Evolutionary conservation across 1,140 invertebrate genomes (phyloP).

Genomic region (Psix sp.): DNA sequence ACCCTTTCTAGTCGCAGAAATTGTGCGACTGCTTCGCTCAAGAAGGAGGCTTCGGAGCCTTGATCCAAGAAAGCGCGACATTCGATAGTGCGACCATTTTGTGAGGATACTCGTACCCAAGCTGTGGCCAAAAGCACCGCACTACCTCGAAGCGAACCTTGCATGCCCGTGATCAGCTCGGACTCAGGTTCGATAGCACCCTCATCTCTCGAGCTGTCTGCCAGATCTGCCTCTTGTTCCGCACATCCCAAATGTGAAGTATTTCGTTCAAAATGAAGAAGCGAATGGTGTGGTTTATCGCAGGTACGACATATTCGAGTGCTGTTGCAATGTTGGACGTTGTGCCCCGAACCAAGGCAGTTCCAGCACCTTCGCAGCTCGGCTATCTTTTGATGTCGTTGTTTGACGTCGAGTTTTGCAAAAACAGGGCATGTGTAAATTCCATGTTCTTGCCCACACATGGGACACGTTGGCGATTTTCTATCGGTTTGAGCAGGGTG

Average conservation of each 20-base stretch:
- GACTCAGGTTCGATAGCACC: background rate
- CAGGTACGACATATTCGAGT: background rate
- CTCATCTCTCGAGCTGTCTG: background rate
- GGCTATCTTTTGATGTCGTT: background rate
- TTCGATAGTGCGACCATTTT: background rate
- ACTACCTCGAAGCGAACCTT: background rate
- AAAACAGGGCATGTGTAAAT: background rate
- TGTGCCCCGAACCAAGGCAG: background rate
- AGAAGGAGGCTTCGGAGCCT: background rate
- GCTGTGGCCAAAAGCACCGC: background rate
- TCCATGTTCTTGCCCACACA: background rate
- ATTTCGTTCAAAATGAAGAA: background rate
- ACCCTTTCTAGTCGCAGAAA: background rate
- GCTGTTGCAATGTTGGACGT: background rate
- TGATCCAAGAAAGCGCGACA: background rate
- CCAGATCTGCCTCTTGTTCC: background rate
- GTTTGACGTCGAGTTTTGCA: background rate
- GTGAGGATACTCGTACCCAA: background rate
- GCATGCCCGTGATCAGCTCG: background rate
- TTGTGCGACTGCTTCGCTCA: background rate
- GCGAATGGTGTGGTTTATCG: background rate
- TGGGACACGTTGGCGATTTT: background rate
- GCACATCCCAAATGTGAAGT: background rate
- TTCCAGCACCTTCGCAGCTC: background rate
- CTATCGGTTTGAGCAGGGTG: too few relatives aligned